A percentile compares a stretch with the other conserved stretches of the same genome.
Conservation (phyloP, 2,888 invertebrate genomes). For the Sussaba pulchella region DNA sequence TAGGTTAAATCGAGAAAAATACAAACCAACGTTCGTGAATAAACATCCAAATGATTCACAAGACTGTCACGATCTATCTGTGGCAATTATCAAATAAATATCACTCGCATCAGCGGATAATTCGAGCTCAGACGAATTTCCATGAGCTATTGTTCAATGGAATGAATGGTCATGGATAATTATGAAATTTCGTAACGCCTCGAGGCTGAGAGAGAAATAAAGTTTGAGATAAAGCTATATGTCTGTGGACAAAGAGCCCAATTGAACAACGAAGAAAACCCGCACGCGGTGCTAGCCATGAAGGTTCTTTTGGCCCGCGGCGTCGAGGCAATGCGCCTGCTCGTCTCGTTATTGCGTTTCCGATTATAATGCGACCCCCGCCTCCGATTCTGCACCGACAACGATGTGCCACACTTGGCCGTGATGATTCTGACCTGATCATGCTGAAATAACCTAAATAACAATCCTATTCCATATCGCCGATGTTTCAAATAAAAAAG, state of each 20-base stretch:
- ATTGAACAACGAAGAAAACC: conserved; percentile 33
- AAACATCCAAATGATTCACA: too few relatives aligned
- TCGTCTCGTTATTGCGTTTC: conserved; percentile 64
- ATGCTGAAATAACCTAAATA: too few relatives aligned
- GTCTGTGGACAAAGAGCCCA: background rate
- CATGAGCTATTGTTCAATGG: conserved; percentile 62
- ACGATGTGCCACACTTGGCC: conserved; percentile 10
- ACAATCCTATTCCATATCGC: conserved; percentile 16
- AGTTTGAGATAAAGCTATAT: conserved; percentile 20
- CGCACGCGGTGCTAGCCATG: conserved; percentile 43
- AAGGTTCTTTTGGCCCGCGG: conserved; percentile 51
- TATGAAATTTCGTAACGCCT: conserved; percentile 59
- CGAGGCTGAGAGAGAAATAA: conserved; percentile 41
- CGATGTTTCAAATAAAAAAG: too few relatives aligned
- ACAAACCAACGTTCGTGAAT: too few relatives aligned
- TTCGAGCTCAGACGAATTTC: conserved; percentile 58
- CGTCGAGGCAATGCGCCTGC: conserved; percentile 26
- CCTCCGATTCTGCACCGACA: conserved; percentile 31
- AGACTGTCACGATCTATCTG: too few relatives aligned
- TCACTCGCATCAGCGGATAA: conserved; percentile 39
- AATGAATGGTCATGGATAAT: conserved; percentile 64
- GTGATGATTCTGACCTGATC: conserved; percentile 34
- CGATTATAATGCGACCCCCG: conserved; percentile 64
- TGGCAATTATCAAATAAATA: too few relatives aligned
- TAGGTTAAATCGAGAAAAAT: too few relatives aligned